Base-by-base conservation (phyloP, 1,140 invertebrate species). In the Trachymyrmex septentrionalis region DNA sequence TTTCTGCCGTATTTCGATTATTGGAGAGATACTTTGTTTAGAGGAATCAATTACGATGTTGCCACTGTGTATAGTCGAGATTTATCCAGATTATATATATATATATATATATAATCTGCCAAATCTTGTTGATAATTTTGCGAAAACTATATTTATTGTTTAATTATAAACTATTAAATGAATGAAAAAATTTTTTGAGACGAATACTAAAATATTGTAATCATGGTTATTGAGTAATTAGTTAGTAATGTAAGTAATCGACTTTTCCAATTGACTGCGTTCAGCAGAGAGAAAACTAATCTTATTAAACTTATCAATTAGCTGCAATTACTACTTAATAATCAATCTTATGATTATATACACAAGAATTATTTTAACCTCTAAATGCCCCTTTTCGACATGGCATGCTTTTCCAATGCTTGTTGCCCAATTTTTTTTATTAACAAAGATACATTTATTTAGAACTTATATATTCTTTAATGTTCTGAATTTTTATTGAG, bases 71-170 rank as follows among this genome's bases (percentile, higher is more conserved):
- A 16, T 14, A 2, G n/a, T 44, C n/a, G 16, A 77, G 16, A 63
- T 44, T 77, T 61, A 44, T 63, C n/a, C n/a, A 7, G 9, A 19
- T 63, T 21, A 73, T 73, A 73, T 73, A 73, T 34, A 6, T 73
- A 73, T 48, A 12, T 34, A 34, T 34, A 34, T 34, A 73, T 73
- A 73, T 24, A 5, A 19, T 27, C 27, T 55, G 27, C 0, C 34
- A 73, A 73, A 55, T 73, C 3, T 73, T 34, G 2, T n/a, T 34
- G 21, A 34, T 34, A 72, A 73, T 21, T 69, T 73, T n/a, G 19
- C 14, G 9, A 1, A 34, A 34, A 57, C 34, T 72, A 53, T 57
- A 12, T 24, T 16, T 9, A 34, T 4, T n/a, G 1, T 38, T 34
- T 34, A 34, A 34, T 34, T 34, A 59, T 34, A 9, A 16, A 57